These are phyloP conservation scores for roundworm (Caenorhabditis elegans) DNA, from an alignment of 1,140 invertebrate species.

Conservation along the genomic window DNA sequence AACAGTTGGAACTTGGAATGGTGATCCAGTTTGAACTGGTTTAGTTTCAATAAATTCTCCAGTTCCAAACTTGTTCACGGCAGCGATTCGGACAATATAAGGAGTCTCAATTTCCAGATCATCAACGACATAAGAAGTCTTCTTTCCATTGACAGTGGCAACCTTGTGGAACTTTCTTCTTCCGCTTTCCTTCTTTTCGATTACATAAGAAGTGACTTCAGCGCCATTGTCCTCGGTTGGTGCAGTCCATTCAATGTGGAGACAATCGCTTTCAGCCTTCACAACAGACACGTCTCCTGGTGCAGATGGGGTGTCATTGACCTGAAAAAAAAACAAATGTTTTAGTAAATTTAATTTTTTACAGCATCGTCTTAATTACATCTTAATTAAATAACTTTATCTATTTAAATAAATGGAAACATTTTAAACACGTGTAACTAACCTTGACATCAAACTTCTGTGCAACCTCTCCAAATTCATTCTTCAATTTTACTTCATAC, in stretches of 20 bases:
- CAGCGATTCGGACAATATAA: conserved; percentile 61
- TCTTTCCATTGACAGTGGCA: conserved; percentile 50
- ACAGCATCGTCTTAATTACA: background rate
- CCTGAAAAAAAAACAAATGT: background rate
- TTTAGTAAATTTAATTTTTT: background rate
- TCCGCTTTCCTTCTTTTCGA: conserved; percentile 87
- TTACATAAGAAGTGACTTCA: conserved; percentile 87
- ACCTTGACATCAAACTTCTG: conserved; percentile 69
- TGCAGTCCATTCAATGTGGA: conserved; percentile 88
- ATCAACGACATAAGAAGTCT: conserved; percentile 52
- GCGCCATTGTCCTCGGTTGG: conserved; percentile 88
- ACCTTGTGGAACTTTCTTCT: conserved; percentile 71
- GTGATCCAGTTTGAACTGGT: conserved; percentile 55
- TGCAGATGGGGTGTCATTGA: conserved; percentile 75
- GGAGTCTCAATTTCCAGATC: conserved; percentile 60
- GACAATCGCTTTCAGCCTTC: conserved; percentile 95
- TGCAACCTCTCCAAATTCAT: conserved; percentile 89
- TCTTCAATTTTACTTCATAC: conserved; percentile 85
- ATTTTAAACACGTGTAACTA: background rate
- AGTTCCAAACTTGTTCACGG: conserved; percentile 61
- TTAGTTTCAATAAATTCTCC: conserved; percentile 54
- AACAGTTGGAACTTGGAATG: conserved; percentile 56
- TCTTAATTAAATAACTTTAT: no score
- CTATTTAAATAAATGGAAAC: conserved; percentile 70
- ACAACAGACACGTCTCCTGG: conserved; percentile 86